Evolutionary conservation across 2,113 vertebrate genomes (phyloP).

Genomic region (Pterocles burchelli): DNA sequence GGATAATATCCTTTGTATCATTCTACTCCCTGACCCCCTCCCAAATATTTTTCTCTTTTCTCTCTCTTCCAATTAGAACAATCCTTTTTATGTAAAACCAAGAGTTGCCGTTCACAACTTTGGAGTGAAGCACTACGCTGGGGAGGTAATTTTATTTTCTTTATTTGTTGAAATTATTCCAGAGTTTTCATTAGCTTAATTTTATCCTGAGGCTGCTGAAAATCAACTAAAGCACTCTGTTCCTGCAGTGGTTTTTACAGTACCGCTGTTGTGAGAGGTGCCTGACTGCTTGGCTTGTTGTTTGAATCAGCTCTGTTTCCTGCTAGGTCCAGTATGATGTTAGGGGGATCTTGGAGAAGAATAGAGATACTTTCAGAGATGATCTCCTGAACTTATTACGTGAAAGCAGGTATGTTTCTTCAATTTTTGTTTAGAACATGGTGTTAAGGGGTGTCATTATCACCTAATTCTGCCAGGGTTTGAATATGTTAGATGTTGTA

Average conservation of each 20-base stretch:
- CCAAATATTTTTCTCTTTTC: not conserved
- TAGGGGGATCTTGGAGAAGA: slow-evolving; percentile 94
- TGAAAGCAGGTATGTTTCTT: slow-evolving; percentile 86
- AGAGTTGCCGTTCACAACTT: slow-evolving; percentile 93
- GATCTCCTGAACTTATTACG: slow-evolving; percentile 92
- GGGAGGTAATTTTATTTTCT: slow-evolving; percentile 84
- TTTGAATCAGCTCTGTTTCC: not conserved
- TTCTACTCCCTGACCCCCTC: not conserved
- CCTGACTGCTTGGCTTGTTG: slow-evolving; percentile 28
- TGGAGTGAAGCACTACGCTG: slow-evolving; percentile 95
- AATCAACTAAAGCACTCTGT: not conserved
- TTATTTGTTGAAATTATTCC: slow-evolving; percentile 51
- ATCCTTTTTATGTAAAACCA: slow-evolving; percentile 95
- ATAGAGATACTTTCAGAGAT: slow-evolving; percentile 95
- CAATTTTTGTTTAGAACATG: rapidly evolving
- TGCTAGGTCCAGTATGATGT: slow-evolving; percentile 95
- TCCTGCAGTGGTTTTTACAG: slow-evolving; percentile 8
- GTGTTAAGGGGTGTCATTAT: not conserved
- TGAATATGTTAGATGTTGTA: not conserved
- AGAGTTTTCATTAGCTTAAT: slow-evolving; percentile 44
- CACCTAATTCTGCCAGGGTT: not conserved
- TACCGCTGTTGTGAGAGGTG: not conserved
- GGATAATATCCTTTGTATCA: not conserved
- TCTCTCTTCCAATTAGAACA: slow-evolving; percentile 80
- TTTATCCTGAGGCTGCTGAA: slow-evolving; percentile 35